These are phyloP conservation scores for Solea senegalensis DNA, from an alignment of 2,113 vertebrate species.

Conservation along the genomic window DNA sequence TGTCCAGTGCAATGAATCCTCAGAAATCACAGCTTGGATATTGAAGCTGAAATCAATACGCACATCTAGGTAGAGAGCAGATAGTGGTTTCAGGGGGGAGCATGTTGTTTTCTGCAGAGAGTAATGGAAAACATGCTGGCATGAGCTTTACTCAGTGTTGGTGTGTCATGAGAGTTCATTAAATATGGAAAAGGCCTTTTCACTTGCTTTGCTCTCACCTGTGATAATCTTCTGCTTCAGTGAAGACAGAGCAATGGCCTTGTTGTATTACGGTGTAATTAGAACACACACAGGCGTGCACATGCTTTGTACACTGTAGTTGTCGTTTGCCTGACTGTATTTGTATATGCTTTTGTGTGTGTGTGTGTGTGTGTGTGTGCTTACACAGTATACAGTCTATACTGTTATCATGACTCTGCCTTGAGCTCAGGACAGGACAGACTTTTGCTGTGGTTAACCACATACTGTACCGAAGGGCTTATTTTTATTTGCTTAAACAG, in stretches of 20 bases:
- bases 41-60: conserved; percentile 41
- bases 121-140: conserved; percentile 50
- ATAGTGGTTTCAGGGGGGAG: conserved; percentile 20
- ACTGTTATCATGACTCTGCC: conserved; percentile 49
- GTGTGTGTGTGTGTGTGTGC: background rate
- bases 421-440: conserved; percentile 46
- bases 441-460: conserved; percentile 41
- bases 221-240: conserved; percentile 53
- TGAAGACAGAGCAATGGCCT: conserved; percentile 41
- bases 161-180: conserved; percentile 48
- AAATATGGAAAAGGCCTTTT: conserved; percentile 43
- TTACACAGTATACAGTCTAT: conserved; percentile 10
- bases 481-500: conserved; percentile 16
- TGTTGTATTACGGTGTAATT: conserved; percentile 39
- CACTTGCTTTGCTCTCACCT: conserved; percentile 67
- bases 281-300: conserved; percentile 14
- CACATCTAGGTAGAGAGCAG: conserved; percentile 23
- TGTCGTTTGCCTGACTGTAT: conserved; percentile 1
- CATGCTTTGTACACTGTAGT: background rate
- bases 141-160: conserved; percentile 20
- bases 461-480: conserved; percentile 10
- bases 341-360: background rate
- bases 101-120: conserved; percentile 43
- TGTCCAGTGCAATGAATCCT: conserved; percentile 12
- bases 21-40: conserved; percentile 6